phyloP scores from a whole-genome alignment of 2,797 vertebrate genomes.

The Catamblyrhynchus diadema region DNA sequence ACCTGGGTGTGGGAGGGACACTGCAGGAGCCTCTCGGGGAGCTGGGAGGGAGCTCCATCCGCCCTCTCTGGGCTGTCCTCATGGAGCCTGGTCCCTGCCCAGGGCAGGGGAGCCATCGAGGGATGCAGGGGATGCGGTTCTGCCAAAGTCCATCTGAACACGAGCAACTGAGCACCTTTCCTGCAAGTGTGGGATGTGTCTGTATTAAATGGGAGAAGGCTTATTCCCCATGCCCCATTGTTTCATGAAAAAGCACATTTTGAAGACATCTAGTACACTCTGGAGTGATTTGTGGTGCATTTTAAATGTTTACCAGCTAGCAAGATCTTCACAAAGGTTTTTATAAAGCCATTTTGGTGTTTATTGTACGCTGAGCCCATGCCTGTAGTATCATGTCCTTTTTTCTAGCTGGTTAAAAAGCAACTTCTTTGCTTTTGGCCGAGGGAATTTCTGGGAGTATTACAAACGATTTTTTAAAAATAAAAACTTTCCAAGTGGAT shows the following conservation, averaged over 20 bases:
- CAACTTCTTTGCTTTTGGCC: constrained; percentile 60
- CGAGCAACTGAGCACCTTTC: background rate
- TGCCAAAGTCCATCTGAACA: background rate
- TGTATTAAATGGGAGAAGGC: background rate
- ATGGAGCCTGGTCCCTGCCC: background rate
- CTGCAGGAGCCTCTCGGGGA: background rate
- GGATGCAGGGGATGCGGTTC: background rate
- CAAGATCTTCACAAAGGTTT: background rate
- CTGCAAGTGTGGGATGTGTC: fast-evolving
- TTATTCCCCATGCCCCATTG: fast-evolving
- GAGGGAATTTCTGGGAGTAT: constrained; percentile 72
- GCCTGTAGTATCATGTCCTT: constrained; percentile 46
- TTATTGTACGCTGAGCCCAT: constrained; percentile 25
- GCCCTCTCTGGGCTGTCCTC: background rate
- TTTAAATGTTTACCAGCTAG: background rate
- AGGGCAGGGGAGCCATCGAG: fast-evolving
- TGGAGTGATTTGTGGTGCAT: background rate
- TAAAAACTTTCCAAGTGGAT: constrained; percentile 74
- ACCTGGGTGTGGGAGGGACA: background rate
- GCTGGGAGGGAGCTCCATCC: background rate
- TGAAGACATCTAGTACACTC: background rate
- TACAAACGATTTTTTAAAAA: constrained; percentile 66
- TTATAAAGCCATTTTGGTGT: constrained; percentile 40
- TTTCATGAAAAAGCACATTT: background rate
- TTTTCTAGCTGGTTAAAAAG: constrained; percentile 66